Percentiles rank a stretch among this genome's conserved stretches.
Conservation (phyloP, 2,888 invertebrate species). For the Phyllotreta cruciferae region DNA sequence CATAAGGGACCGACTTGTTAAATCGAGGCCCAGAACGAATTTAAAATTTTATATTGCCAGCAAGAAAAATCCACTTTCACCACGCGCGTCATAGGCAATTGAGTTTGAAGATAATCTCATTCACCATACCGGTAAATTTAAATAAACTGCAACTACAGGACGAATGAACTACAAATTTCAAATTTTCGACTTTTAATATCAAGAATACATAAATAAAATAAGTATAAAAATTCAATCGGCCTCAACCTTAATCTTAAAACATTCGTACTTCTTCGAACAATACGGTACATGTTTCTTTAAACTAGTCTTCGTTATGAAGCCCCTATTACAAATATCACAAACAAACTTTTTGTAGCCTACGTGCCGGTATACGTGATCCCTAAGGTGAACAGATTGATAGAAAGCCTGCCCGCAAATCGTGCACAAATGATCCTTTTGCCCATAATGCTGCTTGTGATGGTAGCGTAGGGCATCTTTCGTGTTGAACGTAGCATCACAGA, state of each 20-base stretch:
- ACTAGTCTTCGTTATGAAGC: slow-evolving; percentile 39
- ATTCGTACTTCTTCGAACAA: slow-evolving; percentile 16
- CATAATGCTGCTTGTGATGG: slow-evolving; percentile 39
- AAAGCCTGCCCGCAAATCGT: slow-evolving; percentile 41
- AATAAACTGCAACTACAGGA: no score
- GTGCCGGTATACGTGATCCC: slow-evolving; percentile 45
- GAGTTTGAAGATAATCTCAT: no score
- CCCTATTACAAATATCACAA: slow-evolving; percentile 44
- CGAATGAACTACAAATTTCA: no score
- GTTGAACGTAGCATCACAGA: slow-evolving; percentile 40
- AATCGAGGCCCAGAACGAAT: slow-evolving; percentile 7
- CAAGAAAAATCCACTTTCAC: not conserved
- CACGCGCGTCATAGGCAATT: not conserved
- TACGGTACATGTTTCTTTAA: slow-evolving; percentile 35
- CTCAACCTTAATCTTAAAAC: not conserved
- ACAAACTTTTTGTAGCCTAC: slow-evolving; percentile 44
- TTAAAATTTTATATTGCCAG: not conserved
- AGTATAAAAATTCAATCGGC: not conserved
- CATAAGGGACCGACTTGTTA: slow-evolving; percentile 1
- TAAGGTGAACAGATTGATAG: slow-evolving; percentile 42
- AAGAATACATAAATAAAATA: slow-evolving; percentile 1
- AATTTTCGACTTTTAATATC: no score
- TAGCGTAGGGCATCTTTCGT: slow-evolving; percentile 39
- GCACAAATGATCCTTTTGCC: slow-evolving; percentile 39
- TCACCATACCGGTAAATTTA: no score